Evolutionary conservation across 1,140 invertebrate species (phyloP), one percentile per base, ranked within the genome.

Genomic region (Anagrus nilaparvatae): DNA sequence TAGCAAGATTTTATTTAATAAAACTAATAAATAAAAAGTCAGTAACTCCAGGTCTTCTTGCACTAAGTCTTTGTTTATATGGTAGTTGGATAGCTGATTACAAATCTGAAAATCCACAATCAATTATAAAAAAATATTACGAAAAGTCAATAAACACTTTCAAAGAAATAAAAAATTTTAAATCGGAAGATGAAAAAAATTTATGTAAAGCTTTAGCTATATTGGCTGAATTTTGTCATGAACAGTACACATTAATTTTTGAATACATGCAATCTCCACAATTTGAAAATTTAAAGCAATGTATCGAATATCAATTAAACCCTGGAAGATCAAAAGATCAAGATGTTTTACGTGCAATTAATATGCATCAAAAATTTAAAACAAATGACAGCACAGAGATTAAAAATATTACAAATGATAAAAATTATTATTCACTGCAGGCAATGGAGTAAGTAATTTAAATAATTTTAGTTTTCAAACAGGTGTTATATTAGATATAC

Each of bases 221-320:
- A 47, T 72, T 92, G 30, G 87, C 88, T 3, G 76, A 80, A 49
- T 93, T 85, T 70, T 79, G 84, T 1, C 89, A 96, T 59, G 67
- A 71, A 2, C 83, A 92, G 56, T 94, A 92, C 59, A 79, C 86
- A 57, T 78, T 82, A 54, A 78, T 90, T 42, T 64, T 66, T 2
- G 68, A 71, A 16, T 77, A 78, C 46, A 72, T 77, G 46, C 60
- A 61, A 36, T 66, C 68, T 0, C 45, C 58, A 0, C 52, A 58
- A n/a, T 67, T 56, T 40, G 63, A 60, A 39, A 55, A 52, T 25
- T 13, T 69, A 5, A 57, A 59, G 35, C 48, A 59, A 32, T 59
- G 56, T 9, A 37, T 60, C 23, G 32, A 57, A 17, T 53, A 53
- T 13, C 25, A 27, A 19, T 44, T 50, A 40, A 30, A 38, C 8